phyloP scores from a whole-genome alignment of 2,888 invertebrate species.

The Apoda limacodes region DNA sequence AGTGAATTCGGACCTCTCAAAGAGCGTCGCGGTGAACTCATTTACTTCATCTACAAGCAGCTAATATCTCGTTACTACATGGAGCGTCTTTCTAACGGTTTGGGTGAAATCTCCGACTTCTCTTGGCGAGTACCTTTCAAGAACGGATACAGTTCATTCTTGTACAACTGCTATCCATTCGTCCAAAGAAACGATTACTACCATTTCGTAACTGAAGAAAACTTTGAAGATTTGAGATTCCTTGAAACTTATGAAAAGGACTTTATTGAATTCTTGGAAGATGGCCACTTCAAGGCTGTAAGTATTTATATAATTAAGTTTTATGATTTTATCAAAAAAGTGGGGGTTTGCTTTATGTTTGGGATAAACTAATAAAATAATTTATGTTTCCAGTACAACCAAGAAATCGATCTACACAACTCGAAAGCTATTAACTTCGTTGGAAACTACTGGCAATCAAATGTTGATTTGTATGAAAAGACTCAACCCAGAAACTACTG shows the following conservation, averaged over 20 bases:
- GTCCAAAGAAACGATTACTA: conserved; percentile 55
- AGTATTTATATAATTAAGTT: conserved; percentile 33
- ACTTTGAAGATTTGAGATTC: conserved; percentile 57
- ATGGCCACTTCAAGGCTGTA: conserved; percentile 72
- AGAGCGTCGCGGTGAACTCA: conserved; percentile 74
- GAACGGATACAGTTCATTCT: conserved; percentile 38
- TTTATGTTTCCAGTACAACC: conserved; percentile 34
- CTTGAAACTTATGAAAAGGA: conserved; percentile 71
- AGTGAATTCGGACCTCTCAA: conserved; percentile 55
- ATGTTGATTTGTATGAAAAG: conserved; percentile 54
- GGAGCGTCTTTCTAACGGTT: conserved; percentile 74
- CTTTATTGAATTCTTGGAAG: conserved; percentile 57
- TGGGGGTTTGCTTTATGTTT: conserved; percentile 1
- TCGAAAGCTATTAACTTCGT: conserved; percentile 64
- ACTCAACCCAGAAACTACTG: conserved; percentile 35
- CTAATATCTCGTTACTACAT: conserved; percentile 76
- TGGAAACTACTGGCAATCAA: conserved; percentile 56
- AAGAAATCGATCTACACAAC: conserved; percentile 39
- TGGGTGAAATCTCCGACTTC: conserved; percentile 72
- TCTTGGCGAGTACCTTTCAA: conserved; percentile 72
- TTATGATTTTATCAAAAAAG: too few relatives aligned
- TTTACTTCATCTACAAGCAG: conserved; percentile 76
- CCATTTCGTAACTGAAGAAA: conserved; percentile 61
- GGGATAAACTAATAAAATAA: neutral
- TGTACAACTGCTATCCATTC: conserved; percentile 13